Evolutionary conservation across 2,888 invertebrate genomes (phyloP).

Genomic region (Danaus chrysippus): DNA sequence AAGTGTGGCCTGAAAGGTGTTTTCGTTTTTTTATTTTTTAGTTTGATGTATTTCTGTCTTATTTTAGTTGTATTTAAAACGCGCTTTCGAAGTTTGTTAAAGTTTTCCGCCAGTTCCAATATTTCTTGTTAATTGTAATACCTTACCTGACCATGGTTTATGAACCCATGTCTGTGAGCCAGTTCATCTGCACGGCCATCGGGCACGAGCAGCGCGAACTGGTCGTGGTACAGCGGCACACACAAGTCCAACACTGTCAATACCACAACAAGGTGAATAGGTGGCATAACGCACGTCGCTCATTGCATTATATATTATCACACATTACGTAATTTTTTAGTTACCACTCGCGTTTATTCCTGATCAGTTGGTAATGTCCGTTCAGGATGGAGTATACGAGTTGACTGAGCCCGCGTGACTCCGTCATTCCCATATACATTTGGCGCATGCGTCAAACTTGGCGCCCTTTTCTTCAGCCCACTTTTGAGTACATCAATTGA

Average conservation of each 20-base stretch:
- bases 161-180: slow-evolving; percentile 70
- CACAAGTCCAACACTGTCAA: slow-evolving; percentile 68
- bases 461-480: slow-evolving; percentile 72
- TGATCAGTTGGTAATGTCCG: slow-evolving; percentile 40
- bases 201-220: slow-evolving; percentile 63
- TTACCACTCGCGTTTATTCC: slow-evolving; percentile 46
- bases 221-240: slow-evolving; percentile 70
- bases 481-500: slow-evolving; percentile 58
- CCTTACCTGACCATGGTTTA: slow-evolving; percentile 73
- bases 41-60: no score
- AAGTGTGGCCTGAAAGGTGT: no score
- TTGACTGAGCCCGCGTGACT: slow-evolving; percentile 61
- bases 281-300: slow-evolving; percentile 66
- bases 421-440: slow-evolving; percentile 40
- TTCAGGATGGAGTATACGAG: slow-evolving; percentile 43
- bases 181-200: slow-evolving; percentile 63
- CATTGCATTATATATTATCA: slow-evolving; percentile 62
- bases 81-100: no score
- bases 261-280: slow-evolving; percentile 60
- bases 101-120: no score
- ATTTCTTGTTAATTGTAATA: not conserved
- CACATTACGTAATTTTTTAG: slow-evolving; percentile 31
- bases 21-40: no score
- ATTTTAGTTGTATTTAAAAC: no score
- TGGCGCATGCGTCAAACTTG: slow-evolving; percentile 64